Conservation (phyloP, 2,888 invertebrate species). For the Plemyria rubiginata region DNA sequence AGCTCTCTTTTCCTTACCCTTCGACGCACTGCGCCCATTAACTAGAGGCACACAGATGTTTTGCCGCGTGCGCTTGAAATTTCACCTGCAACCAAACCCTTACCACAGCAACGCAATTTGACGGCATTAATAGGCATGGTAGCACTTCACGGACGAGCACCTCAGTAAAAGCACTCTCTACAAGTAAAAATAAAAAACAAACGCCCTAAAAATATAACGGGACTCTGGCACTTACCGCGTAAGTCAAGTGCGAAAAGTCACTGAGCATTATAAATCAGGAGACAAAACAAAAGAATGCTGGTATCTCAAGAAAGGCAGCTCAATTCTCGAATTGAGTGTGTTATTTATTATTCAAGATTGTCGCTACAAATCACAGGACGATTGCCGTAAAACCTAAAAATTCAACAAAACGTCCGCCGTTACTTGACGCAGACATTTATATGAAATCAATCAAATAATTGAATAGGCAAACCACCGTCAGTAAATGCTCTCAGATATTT, state of each 20-base stretch:
- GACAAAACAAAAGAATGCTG: constrained; percentile 53
- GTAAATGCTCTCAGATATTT: no score
- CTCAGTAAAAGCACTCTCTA: no score
- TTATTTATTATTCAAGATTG: constrained; percentile 83
- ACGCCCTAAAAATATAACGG: not conserved
- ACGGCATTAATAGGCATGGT: no score
- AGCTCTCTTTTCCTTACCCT: no score
- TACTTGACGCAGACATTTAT: not conserved
- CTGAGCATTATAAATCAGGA: constrained; percentile 60
- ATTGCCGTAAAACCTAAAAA: constrained; percentile 53
- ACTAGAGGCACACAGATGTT: no score
- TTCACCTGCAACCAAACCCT: no score
- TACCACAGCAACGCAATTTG: no score
- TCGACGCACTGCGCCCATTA: no score
- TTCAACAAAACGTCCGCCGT: not conserved
- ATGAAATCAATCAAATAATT: no score
- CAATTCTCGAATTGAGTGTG: constrained; percentile 75
- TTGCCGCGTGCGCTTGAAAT: no score
- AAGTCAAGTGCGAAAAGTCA: constrained; percentile 51
- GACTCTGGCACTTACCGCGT: not conserved
- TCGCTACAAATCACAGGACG: constrained; percentile 80
- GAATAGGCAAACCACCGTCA: no score
- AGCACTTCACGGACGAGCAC: no score
- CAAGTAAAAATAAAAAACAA: not conserved
- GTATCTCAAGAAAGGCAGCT: constrained; percentile 73